Conservation (phyloP, 2,113 vertebrate species). For the Callocephalon fimbriatum region DNA sequence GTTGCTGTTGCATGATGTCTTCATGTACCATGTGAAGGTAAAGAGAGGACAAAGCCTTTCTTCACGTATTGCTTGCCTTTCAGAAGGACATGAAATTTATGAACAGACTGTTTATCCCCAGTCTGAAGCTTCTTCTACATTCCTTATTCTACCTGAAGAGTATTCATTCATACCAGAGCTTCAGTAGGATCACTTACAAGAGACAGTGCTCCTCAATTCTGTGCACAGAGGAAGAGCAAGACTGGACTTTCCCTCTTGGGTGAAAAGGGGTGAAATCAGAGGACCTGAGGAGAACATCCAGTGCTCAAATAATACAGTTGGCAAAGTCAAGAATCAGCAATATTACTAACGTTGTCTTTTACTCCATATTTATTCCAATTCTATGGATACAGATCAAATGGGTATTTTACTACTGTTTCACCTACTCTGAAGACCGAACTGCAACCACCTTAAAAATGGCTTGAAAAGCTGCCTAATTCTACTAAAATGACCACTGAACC, state of each 20-base stretch:
- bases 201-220: neutral
- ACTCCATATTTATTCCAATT: neutral
- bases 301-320: neutral
- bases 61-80: fast-evolving
- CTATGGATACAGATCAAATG: neutral
- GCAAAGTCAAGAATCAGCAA: neutral
- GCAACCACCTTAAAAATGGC: neutral
- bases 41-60: neutral
- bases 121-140: neutral
- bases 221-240: neutral
- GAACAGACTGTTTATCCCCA: neutral
- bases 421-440: neutral
- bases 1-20: fast-evolving
- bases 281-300: neutral
- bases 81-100: neutral
- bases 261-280: neutral
- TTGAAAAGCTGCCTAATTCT: neutral
- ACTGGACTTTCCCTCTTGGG: neutral
- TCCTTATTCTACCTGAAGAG: neutral
- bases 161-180: neutral
- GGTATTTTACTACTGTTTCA: neutral
- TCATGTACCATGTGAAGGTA: fast-evolving
- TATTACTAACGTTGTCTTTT: neutral
- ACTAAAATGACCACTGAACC: neutral
- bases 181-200: neutral